These are phyloP conservation scores for Drosophila yakuba DNA, from an alignment of 1,140 invertebrate genomes.

Conservation along the genomic window DNA sequence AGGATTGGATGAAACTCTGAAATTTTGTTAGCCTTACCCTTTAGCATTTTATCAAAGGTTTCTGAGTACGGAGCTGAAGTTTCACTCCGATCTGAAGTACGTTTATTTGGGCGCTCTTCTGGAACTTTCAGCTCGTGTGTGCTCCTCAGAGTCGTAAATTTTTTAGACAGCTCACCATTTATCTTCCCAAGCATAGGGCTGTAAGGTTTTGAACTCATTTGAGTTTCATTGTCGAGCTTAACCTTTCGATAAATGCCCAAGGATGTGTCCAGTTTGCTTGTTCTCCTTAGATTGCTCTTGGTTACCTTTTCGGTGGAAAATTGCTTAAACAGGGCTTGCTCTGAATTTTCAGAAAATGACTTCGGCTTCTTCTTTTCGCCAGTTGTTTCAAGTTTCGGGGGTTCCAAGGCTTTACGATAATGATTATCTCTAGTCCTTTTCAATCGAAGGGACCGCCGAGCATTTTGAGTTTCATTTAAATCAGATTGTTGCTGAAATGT, in stretches of 20 bases:
- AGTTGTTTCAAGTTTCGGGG: too few species aligned
- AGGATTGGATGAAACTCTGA: conserved; percentile 3
- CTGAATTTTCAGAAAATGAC: too few species aligned
- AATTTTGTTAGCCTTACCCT: not conserved
- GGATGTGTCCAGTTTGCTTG: not conserved
- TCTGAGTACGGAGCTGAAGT: not conserved
- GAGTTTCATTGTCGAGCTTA: not conserved
- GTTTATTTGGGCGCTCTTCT: not conserved
- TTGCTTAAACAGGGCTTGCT: too few species aligned
- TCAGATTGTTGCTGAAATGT: not conserved
- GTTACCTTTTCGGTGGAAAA: not conserved
- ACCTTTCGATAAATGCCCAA: not conserved
- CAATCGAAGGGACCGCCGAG: not conserved
- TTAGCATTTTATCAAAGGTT: conserved; percentile 1
- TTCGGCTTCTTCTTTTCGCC: not conserved
- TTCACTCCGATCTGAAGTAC: not conserved
- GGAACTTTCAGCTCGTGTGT: not conserved
- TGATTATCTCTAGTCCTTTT: not conserved
- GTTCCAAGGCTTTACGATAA: not conserved
- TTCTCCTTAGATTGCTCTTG: not conserved
- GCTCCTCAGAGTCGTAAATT: not conserved
- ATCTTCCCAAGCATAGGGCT: not conserved
- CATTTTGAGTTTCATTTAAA: not conserved
- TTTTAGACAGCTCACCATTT: not conserved
- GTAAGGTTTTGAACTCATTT: not conserved